A percentile compares a stretch with the other conserved stretches of the same genome.
Conservation (phyloP, 1,140 invertebrate genomes). For the Ostrea denselamellosa region DNA sequence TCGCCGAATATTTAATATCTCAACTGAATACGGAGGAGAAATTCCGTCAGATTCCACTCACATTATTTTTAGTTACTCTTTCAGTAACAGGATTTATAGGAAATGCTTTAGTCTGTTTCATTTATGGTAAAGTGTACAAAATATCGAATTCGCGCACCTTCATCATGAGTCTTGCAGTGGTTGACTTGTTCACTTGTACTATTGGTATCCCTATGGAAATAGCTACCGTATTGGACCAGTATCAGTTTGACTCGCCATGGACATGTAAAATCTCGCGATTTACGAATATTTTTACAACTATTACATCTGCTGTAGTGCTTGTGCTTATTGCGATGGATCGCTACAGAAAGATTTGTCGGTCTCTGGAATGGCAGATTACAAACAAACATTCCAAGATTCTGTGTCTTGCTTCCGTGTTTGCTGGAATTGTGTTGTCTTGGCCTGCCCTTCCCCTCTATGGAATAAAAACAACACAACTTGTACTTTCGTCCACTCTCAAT, state of each 20-base stretch:
- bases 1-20: not conserved
- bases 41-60: conserved; percentile 48
- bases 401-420: conserved; percentile 52
- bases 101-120: conserved; percentile 52
- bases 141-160: conserved; percentile 60
- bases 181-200: conserved; percentile 68
- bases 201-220: conserved; percentile 68
- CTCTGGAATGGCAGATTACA: conserved; percentile 54
- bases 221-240: conserved; percentile 59
- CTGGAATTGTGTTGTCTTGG: conserved; percentile 58
- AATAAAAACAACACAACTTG: conserved; percentile 42
- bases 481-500: not conserved
- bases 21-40: conserved; percentile 45
- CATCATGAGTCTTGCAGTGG: conserved; percentile 59
- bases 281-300: conserved; percentile 62
- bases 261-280: conserved; percentile 65
- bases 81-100: conserved; percentile 48
- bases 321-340: conserved; percentile 66
- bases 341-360: conserved; percentile 67
- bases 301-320: conserved; percentile 59
- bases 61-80: conserved; percentile 46
- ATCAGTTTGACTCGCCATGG: conserved; percentile 57
- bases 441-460: conserved; percentile 66
- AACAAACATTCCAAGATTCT: conserved; percentile 56
- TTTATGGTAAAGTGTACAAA: conserved; percentile 51